Conservation (phyloP, 2,113 vertebrate species). For the Heliornis fulica region DNA sequence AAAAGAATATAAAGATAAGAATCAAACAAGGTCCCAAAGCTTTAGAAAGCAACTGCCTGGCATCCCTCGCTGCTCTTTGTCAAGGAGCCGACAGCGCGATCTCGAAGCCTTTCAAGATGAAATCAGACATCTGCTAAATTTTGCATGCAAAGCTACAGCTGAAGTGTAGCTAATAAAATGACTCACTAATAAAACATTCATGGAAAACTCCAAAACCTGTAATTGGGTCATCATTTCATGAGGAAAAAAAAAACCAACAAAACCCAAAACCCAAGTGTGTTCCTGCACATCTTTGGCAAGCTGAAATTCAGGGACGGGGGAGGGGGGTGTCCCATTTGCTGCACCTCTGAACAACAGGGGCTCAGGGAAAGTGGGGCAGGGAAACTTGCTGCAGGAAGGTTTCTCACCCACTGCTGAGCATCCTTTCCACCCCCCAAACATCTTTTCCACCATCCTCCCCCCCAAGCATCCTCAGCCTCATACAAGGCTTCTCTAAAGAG, state of each 20-base stretch:
- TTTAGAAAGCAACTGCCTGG: neutral
- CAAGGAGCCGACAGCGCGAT: neutral
- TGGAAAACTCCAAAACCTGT: conserved; percentile 43
- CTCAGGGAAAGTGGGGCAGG: no score
- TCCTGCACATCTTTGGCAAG: rapidly evolving
- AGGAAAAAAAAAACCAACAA: no score
- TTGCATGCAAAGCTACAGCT: conserved; percentile 48
- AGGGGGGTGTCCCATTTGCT: neutral
- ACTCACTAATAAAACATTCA: conserved; percentile 65
- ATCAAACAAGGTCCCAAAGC: neutral
- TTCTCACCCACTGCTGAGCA: neutral
- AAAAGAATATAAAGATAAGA: neutral
- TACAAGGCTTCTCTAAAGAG: neutral
- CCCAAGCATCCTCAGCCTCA: no score
- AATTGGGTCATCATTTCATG: conserved; percentile 54
- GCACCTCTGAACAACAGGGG: rapidly evolving
- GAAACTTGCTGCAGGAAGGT: neutral
- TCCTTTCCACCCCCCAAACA: no score
- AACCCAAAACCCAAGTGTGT: no score
- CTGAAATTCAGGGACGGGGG: no score
- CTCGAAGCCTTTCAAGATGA: conserved; percentile 15
- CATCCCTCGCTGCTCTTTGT: conserved; percentile 1
- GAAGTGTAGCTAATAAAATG: conserved; percentile 51
- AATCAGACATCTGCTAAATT: conserved; percentile 61
- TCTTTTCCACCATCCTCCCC: no score